Conservation (phyloP, 1,140 invertebrate genomes). For the Drosophila lowei region DNA sequence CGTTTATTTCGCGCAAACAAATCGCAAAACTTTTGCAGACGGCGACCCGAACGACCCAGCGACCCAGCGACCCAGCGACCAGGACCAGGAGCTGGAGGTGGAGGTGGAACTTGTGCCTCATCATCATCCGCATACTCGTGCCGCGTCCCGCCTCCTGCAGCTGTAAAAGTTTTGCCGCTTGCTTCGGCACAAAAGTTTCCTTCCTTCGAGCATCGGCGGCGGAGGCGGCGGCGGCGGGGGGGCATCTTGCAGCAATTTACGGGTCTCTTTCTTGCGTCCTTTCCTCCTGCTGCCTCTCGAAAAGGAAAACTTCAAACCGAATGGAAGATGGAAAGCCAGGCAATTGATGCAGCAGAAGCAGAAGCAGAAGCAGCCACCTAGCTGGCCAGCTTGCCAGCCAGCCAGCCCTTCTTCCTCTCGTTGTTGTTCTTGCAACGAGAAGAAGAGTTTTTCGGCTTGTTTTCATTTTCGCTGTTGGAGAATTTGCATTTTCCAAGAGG, state of each 20-base stretch:
- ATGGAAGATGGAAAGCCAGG: constrained; percentile 45
- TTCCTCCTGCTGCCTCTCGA: constrained; percentile 8
- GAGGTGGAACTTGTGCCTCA: constrained; percentile 18
- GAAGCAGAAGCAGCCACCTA: background rate
- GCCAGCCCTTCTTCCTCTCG: constrained; percentile 12
- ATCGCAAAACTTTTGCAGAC: constrained; percentile 75
- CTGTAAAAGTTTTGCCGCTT: constrained; percentile 61
- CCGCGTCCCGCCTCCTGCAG: constrained; percentile 34
- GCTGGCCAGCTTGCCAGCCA: no score
- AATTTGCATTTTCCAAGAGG: constrained; percentile 66
- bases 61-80: constrained; percentile 27
- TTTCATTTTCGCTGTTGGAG: constrained; percentile 66
- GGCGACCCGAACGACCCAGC: constrained; percentile 29
- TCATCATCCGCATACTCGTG: constrained; percentile 8
- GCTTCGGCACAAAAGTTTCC: constrained; percentile 46
- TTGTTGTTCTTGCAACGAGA: constrained; percentile 40
- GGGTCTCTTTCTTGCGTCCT: constrained; percentile 42
- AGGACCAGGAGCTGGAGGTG: no score
- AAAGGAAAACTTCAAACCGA: constrained; percentile 58
- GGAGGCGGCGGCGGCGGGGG: constrained; percentile 24
- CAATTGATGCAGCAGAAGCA: constrained; percentile 49
- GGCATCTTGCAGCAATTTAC: constrained; percentile 80
- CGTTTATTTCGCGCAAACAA: constrained; percentile 81
- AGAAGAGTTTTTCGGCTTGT: constrained; percentile 65
- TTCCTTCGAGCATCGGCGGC: constrained; percentile 9